Base-by-base conservation (phyloP, 2,888 invertebrate genomes). In the Ganaspis brasiliensis region DNA sequence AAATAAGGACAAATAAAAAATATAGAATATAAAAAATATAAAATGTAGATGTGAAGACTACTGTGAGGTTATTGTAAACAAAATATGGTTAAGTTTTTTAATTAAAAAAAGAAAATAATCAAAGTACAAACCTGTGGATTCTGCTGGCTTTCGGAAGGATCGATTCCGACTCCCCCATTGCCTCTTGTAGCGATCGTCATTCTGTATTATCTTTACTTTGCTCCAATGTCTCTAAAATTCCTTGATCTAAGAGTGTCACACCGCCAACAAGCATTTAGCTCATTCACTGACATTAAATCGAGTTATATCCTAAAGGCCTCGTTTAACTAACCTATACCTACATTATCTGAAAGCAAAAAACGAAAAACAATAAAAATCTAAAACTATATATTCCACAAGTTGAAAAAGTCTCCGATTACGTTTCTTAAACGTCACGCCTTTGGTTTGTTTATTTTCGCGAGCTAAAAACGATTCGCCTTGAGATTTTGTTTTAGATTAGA, bases 131-230 rank as follows among this genome's bases (percentile, higher is more conserved):
- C 91, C 89, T 91, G 90, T 80, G 91, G 87, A 75, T 86, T 91
- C 84, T 91, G 91, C 79, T 91, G 91, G 83, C 85, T 90, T 81
- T 94, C 94, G 81, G 93, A 92, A 88, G 93, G 93, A 88, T 94
- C 94, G 87, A 93, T 92, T 83, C 93, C 92, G 83, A 93, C 92
- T 88, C 93, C 93, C 91, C 93, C 93, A 91, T 94, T 94, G 90
- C 94, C 94, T 92, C 94, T 93, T 77, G 94, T 94, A 89, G 93
- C 93, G 90, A 94, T 94, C 89, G 94, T 94, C 94, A 94, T 94
- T 90, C 91, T 92, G 91, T 83, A 79, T 83, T 83, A 81, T 87
- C 78, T 88, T 82, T 83, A 82, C 83, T 88, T 85, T 81, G 82
- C 86, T 82, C 84, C 84, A 84, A 84, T 81, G 81, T 84, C 83